A percentile compares a stretch with the other conserved stretches of the same genome.
Evolutionary conservation across 1,140 invertebrate genomes (phyloP).

Genomic region (Acyrthosiphon pisum): DNA sequence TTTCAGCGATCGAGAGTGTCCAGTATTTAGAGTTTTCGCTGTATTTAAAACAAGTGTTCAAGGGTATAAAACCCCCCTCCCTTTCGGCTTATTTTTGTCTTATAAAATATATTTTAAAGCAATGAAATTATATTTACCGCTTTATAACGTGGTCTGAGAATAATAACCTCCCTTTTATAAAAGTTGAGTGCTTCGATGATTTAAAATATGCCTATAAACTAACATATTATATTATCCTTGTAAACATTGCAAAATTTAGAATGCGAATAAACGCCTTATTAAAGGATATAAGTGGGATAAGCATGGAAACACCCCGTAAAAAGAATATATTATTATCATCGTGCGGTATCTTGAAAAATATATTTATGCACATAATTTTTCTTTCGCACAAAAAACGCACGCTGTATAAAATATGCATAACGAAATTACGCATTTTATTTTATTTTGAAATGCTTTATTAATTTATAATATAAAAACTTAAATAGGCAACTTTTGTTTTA

Average conservation of each 20-base stretch:
- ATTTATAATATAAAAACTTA: background rate
- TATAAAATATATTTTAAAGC: too few species aligned
- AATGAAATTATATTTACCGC: too few species aligned
- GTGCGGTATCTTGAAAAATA: background rate
- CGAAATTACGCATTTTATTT: background rate
- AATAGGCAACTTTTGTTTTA: background rate
- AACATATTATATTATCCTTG: too few species aligned
- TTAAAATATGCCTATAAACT: too few species aligned
- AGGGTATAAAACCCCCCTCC: too few species aligned
- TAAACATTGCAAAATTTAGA: background rate
- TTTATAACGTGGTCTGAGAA: too few species aligned
- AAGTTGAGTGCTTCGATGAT: too few species aligned
- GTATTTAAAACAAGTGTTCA: too few species aligned
- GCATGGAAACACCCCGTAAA: background rate
- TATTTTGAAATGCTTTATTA: background rate
- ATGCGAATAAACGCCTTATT: background rate
- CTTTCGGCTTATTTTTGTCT: too few species aligned
- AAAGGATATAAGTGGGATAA: too few species aligned
- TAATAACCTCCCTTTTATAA: too few species aligned
- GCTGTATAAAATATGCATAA: background rate
- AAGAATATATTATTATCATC: background rate
- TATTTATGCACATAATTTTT: background rate
- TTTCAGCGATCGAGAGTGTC: background rate
- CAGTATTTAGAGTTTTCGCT: background rate
- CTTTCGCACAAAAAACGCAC: background rate